A percentile compares a stretch with the other conserved stretches of the same genome.
These are phyloP conservation scores for Drosophila nigrodunni DNA, from an alignment of 1,140 invertebrate genomes.

Conservation along the genomic window DNA sequence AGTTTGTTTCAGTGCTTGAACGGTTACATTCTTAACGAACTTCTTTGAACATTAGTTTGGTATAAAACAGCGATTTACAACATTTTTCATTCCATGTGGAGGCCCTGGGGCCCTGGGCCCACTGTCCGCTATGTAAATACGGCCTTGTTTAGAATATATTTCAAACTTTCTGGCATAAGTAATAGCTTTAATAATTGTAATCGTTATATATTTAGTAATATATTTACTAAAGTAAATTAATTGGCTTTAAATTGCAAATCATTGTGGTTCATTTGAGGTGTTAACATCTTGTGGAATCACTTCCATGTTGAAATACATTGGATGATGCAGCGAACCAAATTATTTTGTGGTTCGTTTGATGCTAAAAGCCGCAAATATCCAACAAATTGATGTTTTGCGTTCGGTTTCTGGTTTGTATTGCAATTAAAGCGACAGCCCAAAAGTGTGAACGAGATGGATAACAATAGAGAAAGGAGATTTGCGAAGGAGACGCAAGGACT, in stretches of 20 bases:
- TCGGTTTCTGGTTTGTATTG: conserved; percentile 1
- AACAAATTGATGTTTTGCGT: conserved; percentile 6
- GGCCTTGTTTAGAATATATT: too few species aligned
- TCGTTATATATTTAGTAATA: too few species aligned
- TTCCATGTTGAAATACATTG: background rate
- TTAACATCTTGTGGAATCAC: background rate
- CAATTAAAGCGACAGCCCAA: conserved; percentile 26
- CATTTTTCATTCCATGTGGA: too few species aligned
- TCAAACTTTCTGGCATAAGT: too few species aligned
- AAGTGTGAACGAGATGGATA: conserved; percentile 9
- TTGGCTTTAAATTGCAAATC: background rate
- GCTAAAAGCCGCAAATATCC: conserved; percentile 13
- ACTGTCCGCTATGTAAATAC: too few species aligned
- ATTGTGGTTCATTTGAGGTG: conserved; percentile 6
- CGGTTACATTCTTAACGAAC: too few species aligned
- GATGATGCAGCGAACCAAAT: background rate
- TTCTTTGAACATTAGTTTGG: too few species aligned
- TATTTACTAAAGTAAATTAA: background rate
- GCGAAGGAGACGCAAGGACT: background rate
- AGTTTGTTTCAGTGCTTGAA: too few species aligned
- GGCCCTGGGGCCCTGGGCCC: too few species aligned
- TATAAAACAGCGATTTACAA: too few species aligned
- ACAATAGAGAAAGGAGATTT: background rate
- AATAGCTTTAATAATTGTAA: too few species aligned
- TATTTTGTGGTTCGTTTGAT: background rate